Evolutionary conservation across 2,113 vertebrate genomes (phyloP).

Genomic region (Aspiorhynchus laticeps): DNA sequence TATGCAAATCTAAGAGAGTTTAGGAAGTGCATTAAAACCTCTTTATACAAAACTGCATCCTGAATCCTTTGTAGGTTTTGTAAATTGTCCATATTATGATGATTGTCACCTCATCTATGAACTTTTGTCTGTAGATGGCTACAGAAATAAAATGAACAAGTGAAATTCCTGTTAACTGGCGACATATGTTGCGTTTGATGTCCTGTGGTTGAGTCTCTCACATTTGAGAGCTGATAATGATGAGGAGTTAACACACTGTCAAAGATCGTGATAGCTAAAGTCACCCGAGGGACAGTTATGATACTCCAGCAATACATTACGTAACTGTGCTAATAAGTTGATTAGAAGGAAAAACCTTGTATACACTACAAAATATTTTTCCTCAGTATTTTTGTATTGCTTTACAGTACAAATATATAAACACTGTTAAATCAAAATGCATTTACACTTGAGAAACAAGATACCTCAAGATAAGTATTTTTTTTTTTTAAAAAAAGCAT

Average conservation of each 20-base stretch:
- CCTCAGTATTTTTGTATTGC: no score
- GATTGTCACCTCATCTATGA: neutral
- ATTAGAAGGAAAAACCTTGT: neutral
- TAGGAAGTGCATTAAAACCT: neutral
- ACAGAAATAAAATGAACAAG: conserved; percentile 22
- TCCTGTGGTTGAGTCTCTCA: conserved; percentile 49
- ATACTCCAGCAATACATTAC: neutral
- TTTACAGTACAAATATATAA: neutral
- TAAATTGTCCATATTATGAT: neutral
- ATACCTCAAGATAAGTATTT: no score
- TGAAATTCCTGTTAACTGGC: conserved; percentile 65
- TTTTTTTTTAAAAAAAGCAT: no score
- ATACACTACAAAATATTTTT: neutral
- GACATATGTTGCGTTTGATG: conserved; percentile 67
- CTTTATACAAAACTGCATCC: neutral
- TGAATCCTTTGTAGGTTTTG: neutral
- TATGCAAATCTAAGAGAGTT: neutral
- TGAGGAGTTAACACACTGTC: conserved; percentile 62
- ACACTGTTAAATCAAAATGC: neutral
- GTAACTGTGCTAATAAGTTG: neutral
- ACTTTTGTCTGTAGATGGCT: neutral
- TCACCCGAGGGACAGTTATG: conserved; percentile 42
- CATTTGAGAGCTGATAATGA: no score
- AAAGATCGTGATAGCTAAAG: conserved; percentile 62
- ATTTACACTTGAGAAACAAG: neutral